Percentiles rank a stretch among this genome's conserved stretches.
Conservation (phyloP, 1,140 invertebrate species). For the Macrobrachium rosenbergii region DNA sequence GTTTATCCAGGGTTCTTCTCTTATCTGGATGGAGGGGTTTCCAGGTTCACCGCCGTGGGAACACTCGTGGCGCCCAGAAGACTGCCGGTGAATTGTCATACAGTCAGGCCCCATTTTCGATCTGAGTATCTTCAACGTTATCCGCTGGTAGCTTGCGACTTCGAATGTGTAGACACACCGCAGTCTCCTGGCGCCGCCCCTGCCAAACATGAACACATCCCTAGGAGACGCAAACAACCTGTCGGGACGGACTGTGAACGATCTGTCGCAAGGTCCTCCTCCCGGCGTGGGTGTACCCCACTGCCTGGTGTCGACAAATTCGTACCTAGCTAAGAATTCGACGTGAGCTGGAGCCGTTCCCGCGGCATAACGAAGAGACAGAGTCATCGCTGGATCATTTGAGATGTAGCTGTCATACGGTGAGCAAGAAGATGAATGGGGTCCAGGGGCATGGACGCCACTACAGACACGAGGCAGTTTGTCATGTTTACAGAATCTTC, state of each 20-base stretch:
- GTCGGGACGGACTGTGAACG: constrained; percentile 60
- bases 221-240: constrained; percentile 64
- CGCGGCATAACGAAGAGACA: constrained; percentile 56
- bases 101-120: constrained; percentile 62
- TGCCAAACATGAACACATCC: constrained; percentile 63
- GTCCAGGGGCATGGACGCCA: constrained; percentile 56
- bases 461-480: constrained; percentile 62
- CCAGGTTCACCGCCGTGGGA: constrained; percentile 51
- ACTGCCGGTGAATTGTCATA: constrained; percentile 51
- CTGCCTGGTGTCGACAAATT: constrained; percentile 61
- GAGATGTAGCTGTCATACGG: constrained; percentile 62
- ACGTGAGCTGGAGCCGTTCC: constrained; percentile 62
- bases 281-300: constrained; percentile 54
- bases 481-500: constrained; percentile 58
- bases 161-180: constrained; percentile 62
- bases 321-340: constrained; percentile 64
- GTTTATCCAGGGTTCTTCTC: constrained; percentile 54
- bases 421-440: constrained; percentile 53
- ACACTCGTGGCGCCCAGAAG: constrained; percentile 61
- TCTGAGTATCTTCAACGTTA: constrained; percentile 57
- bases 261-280: constrained; percentile 60
- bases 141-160: constrained; percentile 50
- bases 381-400: constrained; percentile 38
- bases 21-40: constrained; percentile 57
- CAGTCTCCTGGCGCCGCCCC: constrained; percentile 58